These are phyloP conservation scores for Zaprionus tsacasi DNA, from an alignment of 1,140 invertebrate genomes.

Conservation along the genomic window DNA sequence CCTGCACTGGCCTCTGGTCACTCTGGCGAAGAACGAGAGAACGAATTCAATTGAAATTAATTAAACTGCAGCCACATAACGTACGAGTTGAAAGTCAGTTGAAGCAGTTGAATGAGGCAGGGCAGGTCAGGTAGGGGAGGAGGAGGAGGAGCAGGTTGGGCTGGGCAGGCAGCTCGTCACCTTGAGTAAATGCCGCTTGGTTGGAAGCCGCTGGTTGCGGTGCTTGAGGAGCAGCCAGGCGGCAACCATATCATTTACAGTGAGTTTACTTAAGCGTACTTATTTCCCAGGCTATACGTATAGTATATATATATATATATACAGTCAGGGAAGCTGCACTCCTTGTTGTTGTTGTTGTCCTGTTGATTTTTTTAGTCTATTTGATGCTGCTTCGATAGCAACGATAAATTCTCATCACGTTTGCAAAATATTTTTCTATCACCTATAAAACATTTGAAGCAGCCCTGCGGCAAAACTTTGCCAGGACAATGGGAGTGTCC, in stretches of 20 bases:
- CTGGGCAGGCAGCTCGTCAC: background rate
- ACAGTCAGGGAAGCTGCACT: constrained; percentile 6
- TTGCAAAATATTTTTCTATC: constrained; percentile 81
- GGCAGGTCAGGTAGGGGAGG: background rate
- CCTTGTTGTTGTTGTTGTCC: constrained; percentile 22
- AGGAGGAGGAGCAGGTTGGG: background rate
- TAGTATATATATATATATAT: background rate
- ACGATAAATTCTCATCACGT: constrained; percentile 78
- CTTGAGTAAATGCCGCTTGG: constrained; percentile 6
- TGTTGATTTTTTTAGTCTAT: constrained; percentile 58
- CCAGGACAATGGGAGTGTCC: constrained; percentile 51
- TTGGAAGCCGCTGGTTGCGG: background rate
- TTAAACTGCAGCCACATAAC: background rate
- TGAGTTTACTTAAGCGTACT: constrained; percentile 66
- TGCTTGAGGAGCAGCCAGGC: constrained; percentile 18
- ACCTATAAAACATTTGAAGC: constrained; percentile 79
- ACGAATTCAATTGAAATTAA: constrained; percentile 1
- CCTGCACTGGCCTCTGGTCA: background rate
- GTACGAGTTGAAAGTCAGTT: background rate
- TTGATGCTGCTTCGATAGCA: constrained; percentile 63
- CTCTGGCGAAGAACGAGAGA: background rate
- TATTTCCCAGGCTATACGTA: constrained; percentile 19
- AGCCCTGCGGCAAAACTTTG: constrained; percentile 68
- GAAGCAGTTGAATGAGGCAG: background rate
- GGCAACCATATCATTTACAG: constrained; percentile 66